Base-by-base conservation (phyloP, 2,113 vertebrate species). In the Rhagologus leucostigma region DNA sequence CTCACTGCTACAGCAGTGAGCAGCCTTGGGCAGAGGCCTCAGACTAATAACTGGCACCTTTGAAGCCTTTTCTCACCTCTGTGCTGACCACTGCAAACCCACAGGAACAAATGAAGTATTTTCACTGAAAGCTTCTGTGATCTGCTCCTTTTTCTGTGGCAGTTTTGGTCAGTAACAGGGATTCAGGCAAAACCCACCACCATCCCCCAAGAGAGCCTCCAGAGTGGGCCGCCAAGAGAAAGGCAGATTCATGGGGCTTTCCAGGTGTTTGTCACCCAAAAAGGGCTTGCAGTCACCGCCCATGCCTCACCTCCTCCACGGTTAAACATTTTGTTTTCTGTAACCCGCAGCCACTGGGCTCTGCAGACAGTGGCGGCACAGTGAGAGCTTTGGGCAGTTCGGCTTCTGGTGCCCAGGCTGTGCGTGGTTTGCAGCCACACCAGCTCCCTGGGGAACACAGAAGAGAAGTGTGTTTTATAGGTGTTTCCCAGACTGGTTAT, bases 351-450 rank as follows among this genome's bases (percentile, higher is more conserved):
- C 18, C n/a, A 8, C 24, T 20, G 46, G 37, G 6, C n/a, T 91
- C 26, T 81, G 76, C 24, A n/a, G 46, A 10, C 3, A 2, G 11
- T 9, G 2, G 23, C 1, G 1, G 5, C 7, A 5, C 42, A 37
- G 19, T n/a, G 22, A 26, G 33, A 12, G 21, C 30, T 75, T 39
- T 50, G 35, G 18, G 33, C 14, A 24, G 46, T 26, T 22, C 37
- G 8, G 39, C 93, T 47, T 3, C 1, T 53, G 42, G 12, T 7
- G 5, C 13, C 12, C 33, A 30, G 17, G 33, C 16, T n/a, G 15
- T 14, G 18, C 5, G n/a, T 44, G 9, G 41, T 56, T 63, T 71
- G 47, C 44, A 70, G 29, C 44, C 78, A 49, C 35, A 56, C 17
- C 29, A 24, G 30, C 41, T 73, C 30, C 47, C 6, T 9, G 16